Conservation (phyloP, 2,113 vertebrate genomes). For the Canis aureus region DNA sequence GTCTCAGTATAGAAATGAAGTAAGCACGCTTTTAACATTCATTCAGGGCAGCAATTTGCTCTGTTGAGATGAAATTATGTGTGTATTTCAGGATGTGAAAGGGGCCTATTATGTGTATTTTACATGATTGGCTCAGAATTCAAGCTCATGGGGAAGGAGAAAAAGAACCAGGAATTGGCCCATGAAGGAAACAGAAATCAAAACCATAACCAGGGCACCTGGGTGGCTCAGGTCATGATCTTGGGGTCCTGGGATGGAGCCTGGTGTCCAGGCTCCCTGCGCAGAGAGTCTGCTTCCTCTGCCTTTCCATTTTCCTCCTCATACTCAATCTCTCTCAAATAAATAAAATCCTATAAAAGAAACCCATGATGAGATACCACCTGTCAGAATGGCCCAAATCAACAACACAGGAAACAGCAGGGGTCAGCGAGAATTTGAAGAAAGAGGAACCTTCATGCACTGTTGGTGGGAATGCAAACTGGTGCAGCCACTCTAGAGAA, state of each 20-base stretch:
- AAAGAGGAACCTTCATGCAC: neutral
- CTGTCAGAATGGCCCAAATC: neutral
- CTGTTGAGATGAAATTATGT: neutral
- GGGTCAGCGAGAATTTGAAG: neutral
- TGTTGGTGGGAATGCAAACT: neutral
- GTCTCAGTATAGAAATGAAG: neutral
- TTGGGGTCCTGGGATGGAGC: neutral
- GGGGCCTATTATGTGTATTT: neutral
- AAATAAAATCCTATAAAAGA: neutral
- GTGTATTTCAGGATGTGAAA: neutral
- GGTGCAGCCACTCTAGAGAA: neutral
- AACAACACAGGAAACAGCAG: neutral
- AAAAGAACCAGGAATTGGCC: neutral
- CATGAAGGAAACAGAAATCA: neutral
- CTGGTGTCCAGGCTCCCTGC: neutral
- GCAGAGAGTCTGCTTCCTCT: neutral
- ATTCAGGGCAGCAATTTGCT: neutral
- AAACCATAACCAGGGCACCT: neutral
- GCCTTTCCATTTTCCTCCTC: neutral
- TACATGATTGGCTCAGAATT: neutral
- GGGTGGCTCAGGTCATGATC: neutral
- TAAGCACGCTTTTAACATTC: neutral
- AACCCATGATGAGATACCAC: neutral
- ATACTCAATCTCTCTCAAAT: neutral
- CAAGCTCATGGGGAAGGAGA: neutral